Evolutionary conservation across 23 tunicate species (phyloP).

Genomic region (Diplosoma virens): DNA sequence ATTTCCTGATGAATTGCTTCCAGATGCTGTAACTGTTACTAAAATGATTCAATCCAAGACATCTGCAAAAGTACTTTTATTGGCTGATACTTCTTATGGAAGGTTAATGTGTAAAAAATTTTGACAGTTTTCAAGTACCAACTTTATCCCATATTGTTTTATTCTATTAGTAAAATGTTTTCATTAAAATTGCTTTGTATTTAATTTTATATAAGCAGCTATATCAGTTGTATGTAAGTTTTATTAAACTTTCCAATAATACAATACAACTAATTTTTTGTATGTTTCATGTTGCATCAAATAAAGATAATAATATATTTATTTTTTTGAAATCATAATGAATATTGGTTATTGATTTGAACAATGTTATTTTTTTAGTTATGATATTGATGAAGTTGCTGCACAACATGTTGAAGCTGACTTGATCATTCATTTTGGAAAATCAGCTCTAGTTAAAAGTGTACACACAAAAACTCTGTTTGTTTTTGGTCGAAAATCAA

Average conservation of each 20-base stretch:
- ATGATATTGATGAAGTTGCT: constrained; percentile 92
- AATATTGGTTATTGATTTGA: neutral
- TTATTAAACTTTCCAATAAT: no score
- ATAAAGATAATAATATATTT: neutral
- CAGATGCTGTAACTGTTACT: constrained; percentile 70
- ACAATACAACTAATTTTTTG: no score
- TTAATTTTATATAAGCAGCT: no score
- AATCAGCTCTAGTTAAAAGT: constrained; percentile 55
- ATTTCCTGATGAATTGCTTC: constrained; percentile 78
- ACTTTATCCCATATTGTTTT: no score
- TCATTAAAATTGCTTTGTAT: no score
- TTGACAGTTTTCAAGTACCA: no score
- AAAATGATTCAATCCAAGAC: constrained; percentile 24
- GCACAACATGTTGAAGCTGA: constrained; percentile 75
- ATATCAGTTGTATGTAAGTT: no score
- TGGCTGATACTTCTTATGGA: constrained; percentile 95
- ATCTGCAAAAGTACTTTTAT: constrained; percentile 53
- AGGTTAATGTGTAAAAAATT: no score
- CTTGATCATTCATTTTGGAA: constrained; percentile 89
- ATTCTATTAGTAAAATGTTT: no score
- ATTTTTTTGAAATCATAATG: neutral
- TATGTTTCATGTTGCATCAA: no score
- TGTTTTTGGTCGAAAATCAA: constrained; percentile 56
- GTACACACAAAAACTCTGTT: constrained; percentile 45
- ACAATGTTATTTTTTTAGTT: constrained; percentile 42